These are phyloP conservation scores for Egretta garzetta DNA, from an alignment of 2,113 vertebrate species.

Conservation along the genomic window DNA sequence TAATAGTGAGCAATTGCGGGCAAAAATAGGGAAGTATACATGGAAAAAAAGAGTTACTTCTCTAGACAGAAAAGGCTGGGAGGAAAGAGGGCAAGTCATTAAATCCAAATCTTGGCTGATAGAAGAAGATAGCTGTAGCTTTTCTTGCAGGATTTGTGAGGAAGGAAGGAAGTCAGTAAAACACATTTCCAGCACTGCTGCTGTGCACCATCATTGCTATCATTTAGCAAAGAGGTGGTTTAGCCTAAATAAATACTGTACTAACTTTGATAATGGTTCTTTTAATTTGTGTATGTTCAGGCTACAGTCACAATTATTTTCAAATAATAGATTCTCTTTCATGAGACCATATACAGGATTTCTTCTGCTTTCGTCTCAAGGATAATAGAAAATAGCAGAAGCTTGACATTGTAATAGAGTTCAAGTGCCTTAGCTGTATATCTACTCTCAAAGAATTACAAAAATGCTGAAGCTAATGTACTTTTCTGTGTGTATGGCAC, in stretches of 20 bases:
- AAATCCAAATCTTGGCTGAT: constrained; percentile 46
- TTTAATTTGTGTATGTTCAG: constrained; percentile 8
- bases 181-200: neutral
- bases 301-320: neutral
- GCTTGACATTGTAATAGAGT: constrained; percentile 63
- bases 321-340: neutral
- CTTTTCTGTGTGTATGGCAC: neutral
- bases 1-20: constrained; percentile 1
- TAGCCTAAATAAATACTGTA: constrained; percentile 20
- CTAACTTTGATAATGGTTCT: neutral
- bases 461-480: constrained; percentile 44
- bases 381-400: constrained; percentile 62
- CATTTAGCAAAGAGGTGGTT: constrained; percentile 10
- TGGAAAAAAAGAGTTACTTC: neutral
- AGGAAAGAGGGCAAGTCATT: constrained; percentile 33
- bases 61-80: neutral
- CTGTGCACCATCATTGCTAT: neutral
- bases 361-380: constrained; percentile 35
- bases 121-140: constrained; percentile 15
- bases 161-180: constrained; percentile 29
- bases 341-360: neutral
- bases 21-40: neutral
- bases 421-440: constrained; percentile 53
- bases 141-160: neutral
- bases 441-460: constrained; percentile 45